Percentiles rank a stretch among this genome's conserved stretches.
phyloP scores from a whole-genome alignment of 2,113 vertebrate genomes.

The Speoplatyrhinus poulsoni region DNA sequence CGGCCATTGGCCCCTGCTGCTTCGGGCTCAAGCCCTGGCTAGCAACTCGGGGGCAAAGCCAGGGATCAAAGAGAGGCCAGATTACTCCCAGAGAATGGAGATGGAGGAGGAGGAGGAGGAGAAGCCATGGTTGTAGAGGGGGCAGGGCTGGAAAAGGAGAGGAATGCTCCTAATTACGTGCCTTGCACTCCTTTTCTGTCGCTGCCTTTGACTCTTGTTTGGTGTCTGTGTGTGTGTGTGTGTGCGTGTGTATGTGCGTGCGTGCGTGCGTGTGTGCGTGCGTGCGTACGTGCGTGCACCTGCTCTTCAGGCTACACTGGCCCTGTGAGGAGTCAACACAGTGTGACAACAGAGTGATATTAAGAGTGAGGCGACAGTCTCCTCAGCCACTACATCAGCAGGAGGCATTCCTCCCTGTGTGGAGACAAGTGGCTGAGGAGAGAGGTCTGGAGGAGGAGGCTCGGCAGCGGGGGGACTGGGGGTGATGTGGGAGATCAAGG shows the following conservation, averaged over 20 bases:
- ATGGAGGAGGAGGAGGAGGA: constrained; percentile 54
- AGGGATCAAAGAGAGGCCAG: constrained; percentile 81
- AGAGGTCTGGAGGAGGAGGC: constrained; percentile 40
- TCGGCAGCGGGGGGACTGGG: constrained; percentile 27
- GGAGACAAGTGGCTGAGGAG: constrained; percentile 58
- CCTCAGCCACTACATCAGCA: constrained; percentile 55
- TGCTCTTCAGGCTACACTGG: constrained; percentile 73
- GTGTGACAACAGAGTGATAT: constrained; percentile 75
- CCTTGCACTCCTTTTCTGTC: constrained; percentile 65
- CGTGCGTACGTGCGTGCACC: constrained; percentile 16
- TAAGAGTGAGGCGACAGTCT: constrained; percentile 61
- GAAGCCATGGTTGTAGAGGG: constrained; percentile 44
- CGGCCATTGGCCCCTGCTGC: constrained; percentile 63
- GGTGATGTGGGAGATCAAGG: constrained; percentile 55
- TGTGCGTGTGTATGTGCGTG: constrained; percentile 3
- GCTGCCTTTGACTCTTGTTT: constrained; percentile 46
- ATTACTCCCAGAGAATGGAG: constrained; percentile 71
- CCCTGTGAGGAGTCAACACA: constrained; percentile 66
- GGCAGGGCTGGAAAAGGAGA: constrained; percentile 72
- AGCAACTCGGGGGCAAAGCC: constrained; percentile 52
- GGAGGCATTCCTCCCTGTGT: constrained; percentile 52
- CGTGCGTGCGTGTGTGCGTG: constrained; percentile 18
- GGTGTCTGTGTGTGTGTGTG: constrained; percentile 51
- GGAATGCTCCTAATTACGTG: constrained; percentile 83
- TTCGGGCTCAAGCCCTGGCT: constrained; percentile 64